Evolutionary conservation across 2,113 vertebrate species (phyloP).

Genomic region (Ivindomyrus marchei): DNA sequence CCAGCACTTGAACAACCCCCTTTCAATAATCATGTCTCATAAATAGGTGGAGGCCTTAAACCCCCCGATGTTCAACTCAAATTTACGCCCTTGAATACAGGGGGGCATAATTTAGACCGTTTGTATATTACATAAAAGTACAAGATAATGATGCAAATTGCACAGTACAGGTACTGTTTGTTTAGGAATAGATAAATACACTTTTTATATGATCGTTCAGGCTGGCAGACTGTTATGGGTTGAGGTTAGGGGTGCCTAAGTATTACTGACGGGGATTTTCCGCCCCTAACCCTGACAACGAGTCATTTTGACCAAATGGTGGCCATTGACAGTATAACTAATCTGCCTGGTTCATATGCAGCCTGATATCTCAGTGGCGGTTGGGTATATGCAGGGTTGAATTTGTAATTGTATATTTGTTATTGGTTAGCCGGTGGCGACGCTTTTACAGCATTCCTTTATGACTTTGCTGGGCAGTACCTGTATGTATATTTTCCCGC

Average conservation of each 20-base stretch:
- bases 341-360: background rate
- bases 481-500: background rate
- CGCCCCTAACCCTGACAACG: background rate
- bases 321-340: background rate
- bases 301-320: background rate
- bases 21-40: too few relatives aligned
- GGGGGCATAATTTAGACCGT: background rate
- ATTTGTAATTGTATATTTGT: background rate
- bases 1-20: too few relatives aligned
- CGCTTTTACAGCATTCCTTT: background rate
- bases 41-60: too few relatives aligned
- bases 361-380: background rate
- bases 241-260: background rate
- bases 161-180: background rate
- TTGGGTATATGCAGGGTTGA: background rate
- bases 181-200: background rate
- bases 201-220: too few relatives aligned
- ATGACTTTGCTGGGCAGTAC: background rate
- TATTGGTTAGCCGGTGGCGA: background rate
- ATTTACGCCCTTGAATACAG: too few relatives aligned
- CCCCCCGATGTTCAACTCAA: too few relatives aligned
- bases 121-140: background rate
- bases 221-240: too few relatives aligned
- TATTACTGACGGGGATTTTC: background rate
- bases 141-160: background rate